Evolutionary conservation across 2,888 invertebrate species (phyloP).

Genomic region (Entomobrya proxima): DNA sequence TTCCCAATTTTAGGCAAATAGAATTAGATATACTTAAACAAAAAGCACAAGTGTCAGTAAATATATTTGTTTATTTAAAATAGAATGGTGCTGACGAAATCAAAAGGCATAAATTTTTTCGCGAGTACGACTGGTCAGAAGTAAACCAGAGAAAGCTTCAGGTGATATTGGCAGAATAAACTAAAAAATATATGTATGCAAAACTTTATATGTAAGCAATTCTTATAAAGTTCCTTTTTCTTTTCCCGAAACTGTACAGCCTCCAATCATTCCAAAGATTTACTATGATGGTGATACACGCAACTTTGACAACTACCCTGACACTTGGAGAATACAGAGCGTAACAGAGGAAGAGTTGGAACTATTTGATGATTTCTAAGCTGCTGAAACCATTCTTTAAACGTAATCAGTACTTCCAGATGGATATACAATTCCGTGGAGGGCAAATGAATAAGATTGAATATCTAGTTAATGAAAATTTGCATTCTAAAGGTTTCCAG

Average conservation of each 20-base stretch:
- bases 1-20: not conserved
- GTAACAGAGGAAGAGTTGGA: slow-evolving; percentile 72
- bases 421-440: not conserved
- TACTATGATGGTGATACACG: slow-evolving; percentile 94
- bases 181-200: too few relatives aligned
- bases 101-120: slow-evolving; percentile 97
- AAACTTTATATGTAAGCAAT: too few relatives aligned
- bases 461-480: too few relatives aligned
- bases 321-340: slow-evolving; percentile 78
- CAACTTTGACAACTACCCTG: slow-evolving; percentile 97
- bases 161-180: too few relatives aligned
- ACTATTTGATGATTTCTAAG: slow-evolving; percentile 73
- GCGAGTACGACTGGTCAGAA: slow-evolving; percentile 94
- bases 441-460: too few relatives aligned
- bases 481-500: too few relatives aligned
- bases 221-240: not conserved
- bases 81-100: slow-evolving; percentile 82
- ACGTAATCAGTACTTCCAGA: not conserved
- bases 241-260: slow-evolving; percentile 80
- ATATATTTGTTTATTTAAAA: slow-evolving; percentile 15
- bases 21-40: not conserved
- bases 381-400: not conserved
- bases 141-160: slow-evolving; percentile 88
- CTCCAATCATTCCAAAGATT: slow-evolving; percentile 94
- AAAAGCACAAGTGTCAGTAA: not conserved